phyloP scores from a whole-genome alignment of 2,888 invertebrate genomes.

The Teinopalpus imperialis region DNA sequence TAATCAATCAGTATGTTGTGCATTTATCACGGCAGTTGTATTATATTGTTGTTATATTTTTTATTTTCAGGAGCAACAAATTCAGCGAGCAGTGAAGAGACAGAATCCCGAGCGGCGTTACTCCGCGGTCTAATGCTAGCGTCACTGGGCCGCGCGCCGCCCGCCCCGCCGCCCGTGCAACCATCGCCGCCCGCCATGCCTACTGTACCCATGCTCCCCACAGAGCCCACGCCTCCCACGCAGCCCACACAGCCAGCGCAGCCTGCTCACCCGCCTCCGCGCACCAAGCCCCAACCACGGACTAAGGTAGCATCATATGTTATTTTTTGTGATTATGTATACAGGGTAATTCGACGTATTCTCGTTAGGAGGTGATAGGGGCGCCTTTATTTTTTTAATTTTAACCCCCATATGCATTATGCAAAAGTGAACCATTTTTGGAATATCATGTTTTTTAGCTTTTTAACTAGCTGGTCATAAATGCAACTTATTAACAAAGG shows the following conservation, averaged over 20 bases:
- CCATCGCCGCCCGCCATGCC: conserved; percentile 37
- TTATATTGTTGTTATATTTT: neutral
- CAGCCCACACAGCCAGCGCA: conserved; percentile 39
- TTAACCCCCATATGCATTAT: too few relatives aligned
- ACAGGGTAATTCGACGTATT: too few relatives aligned
- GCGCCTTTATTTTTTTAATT: too few relatives aligned
- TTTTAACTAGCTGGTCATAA: too few relatives aligned
- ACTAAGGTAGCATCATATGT: conserved; percentile 65
- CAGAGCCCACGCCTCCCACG: conserved; percentile 24
- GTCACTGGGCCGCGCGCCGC: conserved; percentile 63
- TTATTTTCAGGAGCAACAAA: conserved; percentile 44
- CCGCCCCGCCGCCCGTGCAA: conserved; percentile 39
- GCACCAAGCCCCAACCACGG: conserved; percentile 67
- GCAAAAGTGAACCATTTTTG: too few relatives aligned
- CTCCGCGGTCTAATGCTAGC: conserved; percentile 72
- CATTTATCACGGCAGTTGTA: too few relatives aligned
- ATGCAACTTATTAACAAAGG: too few relatives aligned
- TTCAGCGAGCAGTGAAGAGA: conserved; percentile 49
- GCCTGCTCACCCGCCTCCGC: conserved; percentile 43
- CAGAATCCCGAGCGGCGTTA: conserved; percentile 65
- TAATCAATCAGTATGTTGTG: too few relatives aligned
- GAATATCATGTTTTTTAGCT: too few relatives aligned
- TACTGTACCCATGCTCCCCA: conserved; percentile 27
- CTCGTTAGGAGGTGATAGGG: too few relatives aligned
- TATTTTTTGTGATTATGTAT: too few relatives aligned